Base-by-base conservation (phyloP, 2,113 vertebrate species). In the Jacana jacana region DNA sequence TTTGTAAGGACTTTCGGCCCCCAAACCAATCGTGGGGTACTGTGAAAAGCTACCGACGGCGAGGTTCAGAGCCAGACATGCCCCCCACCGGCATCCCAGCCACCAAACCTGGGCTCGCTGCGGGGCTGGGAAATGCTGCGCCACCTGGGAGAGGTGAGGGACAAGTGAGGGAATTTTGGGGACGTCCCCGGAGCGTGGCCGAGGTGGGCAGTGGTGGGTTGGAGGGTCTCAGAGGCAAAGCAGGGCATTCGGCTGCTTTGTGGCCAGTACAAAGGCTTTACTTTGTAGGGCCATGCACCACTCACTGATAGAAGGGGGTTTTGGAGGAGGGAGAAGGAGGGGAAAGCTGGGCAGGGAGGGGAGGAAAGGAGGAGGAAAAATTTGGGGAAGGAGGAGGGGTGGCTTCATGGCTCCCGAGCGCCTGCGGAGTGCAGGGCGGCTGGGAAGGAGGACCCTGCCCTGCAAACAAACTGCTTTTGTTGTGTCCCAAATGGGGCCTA, bases 401-500 rank as follows among this genome's bases (percentile, higher is more conserved):
- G 13, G 40, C 68, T 51, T 46, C 71, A 54, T 51, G 79, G 93
- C 91, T 88, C 63, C 24, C 2, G 10, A 64, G 76, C 2, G 55
- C 51, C 79, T 63, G 88, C 3, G 1, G 73, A 77, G 82, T 2
- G 42, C 46, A 3, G 3, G 5, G 79, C 9, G 5, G 61, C 51
- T 6, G 6, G 81, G 46, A 84, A 93, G 88, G 64, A 89, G 70
- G 30, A 64, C 89, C 44, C 86, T 91, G 81, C 86, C 63, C 90
- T 81, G 91, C 91, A 51, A 88, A 97, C 94, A 94, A 87, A 76
- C 93, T 86, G 91, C 94, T 97, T 96, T 97, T 96, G 95, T 94
- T 93, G 83, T 9, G 13, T 85, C 92, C 91, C 86, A 37, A 77
- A 42, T 15, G 46, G 4, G 90, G 94, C 90, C 91, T 87, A 89